These are phyloP conservation scores for Tipula vernalis DNA, from an alignment of 2,888 invertebrate genomes.

Conservation along the genomic window DNA sequence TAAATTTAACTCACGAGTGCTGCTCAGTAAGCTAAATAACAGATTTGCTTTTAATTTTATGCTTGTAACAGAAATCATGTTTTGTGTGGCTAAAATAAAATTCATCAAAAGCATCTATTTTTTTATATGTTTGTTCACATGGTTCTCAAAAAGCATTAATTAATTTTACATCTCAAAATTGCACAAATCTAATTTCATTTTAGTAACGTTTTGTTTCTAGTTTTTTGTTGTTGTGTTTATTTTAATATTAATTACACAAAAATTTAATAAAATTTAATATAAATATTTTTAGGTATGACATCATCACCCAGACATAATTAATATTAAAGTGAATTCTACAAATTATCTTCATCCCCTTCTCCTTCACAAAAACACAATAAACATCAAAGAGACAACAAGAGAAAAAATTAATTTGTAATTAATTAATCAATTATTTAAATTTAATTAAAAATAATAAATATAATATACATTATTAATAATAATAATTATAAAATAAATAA, in stretches of 20 bases:
- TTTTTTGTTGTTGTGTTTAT: not conserved
- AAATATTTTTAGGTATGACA: constrained; percentile 9
- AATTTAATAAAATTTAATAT: not conserved
- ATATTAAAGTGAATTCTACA: not conserved
- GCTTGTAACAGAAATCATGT: not conserved
- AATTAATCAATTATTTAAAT: constrained; percentile 5
- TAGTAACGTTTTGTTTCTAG: not conserved
- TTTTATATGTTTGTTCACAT: not conserved
- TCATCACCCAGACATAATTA: not conserved
- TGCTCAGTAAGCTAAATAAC: not conserved
- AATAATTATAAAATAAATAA: not conserved
- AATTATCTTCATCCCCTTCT: not conserved
- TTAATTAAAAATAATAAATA: not conserved
- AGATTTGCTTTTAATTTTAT: not conserved
- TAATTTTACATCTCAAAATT: not conserved
- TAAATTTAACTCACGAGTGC: not conserved
- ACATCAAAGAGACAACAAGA: not conserved
- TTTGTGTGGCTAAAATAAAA: not conserved
- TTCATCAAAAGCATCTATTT: not conserved
- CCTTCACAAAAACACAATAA: not conserved
- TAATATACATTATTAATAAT: not conserved
- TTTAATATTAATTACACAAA: not conserved
- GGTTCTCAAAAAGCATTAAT: not conserved
- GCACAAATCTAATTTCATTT: not conserved
- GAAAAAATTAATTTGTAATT: not conserved